Evolutionary conservation across 2,113 vertebrate species (phyloP), one percentile per base, ranked within the genome.

Genomic region (Boleophthalmus pectinirostris): DNA sequence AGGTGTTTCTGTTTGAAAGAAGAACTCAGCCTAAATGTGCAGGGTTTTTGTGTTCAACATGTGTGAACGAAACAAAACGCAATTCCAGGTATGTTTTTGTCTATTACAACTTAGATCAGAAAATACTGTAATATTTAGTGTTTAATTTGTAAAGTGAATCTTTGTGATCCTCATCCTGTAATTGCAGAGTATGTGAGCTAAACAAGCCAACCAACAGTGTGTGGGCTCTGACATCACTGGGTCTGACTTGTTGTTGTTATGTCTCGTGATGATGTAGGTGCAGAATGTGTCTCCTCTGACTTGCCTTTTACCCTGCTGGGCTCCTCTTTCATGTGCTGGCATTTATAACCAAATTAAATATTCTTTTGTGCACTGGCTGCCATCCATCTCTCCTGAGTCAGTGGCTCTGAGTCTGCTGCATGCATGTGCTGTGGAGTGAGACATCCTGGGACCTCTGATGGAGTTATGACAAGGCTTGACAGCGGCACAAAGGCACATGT

Each of bases 301-400:
- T 90, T 60, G 69, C 57, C 78, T 83, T 72, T 66, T 57, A 49
- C 77, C 89, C 86, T 2, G 72, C 91, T 84, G 86, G 23, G 89
- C 69, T 61, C 25, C 78, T 80, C 90, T 92, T 94, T 93, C 83
- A 92, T 89, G 85, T 85, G 1, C 71, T 18, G 73, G 83, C 87
- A 88, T 93, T 90, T 94, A 92, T 81, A 93, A 93, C 83, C 90
- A 90, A 91, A 93, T 93, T 83, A 92, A 90, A 93, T 91, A 90
- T 94, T 91, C 91, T 88, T 93, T 93, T 93, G 91, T 93, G 82
- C 71, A n/a, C 21, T 24, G 53, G 51, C 72, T 77, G 82, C 75
- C 85, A 89, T 92, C 85, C 83, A 81, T 92, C 87, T 89, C 80
- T 21, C 51, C 0, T n/a, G n/a, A 79, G 77, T 46, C 66, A 66